These are phyloP conservation scores for Corvus cornix DNA, from an alignment of 2,113 vertebrate species.

Conservation along the genomic window DNA sequence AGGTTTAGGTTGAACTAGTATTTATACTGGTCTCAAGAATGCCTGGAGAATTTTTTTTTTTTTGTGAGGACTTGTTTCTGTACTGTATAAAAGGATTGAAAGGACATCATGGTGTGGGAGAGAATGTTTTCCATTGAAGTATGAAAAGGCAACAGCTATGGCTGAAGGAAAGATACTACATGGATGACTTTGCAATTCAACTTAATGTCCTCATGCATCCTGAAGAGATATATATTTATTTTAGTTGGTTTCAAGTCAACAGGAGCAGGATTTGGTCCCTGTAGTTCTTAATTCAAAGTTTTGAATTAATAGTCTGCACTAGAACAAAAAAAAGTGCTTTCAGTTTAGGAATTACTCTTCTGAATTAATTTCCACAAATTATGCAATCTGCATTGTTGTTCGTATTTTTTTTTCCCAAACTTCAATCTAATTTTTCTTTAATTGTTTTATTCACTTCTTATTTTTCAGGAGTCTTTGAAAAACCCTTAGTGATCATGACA, in stretches of 20 bases:
- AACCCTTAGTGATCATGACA: conserved; percentile 82
- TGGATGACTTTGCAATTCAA: not conserved
- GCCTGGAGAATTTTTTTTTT: not conserved
- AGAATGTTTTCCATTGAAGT: not conserved
- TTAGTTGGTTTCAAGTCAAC: not conserved
- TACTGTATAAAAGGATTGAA: not conserved
- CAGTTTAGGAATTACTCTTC: not conserved
- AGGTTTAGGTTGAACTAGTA: not conserved
- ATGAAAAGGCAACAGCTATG: not conserved
- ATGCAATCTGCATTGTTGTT: not conserved
- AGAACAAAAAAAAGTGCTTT: not conserved
- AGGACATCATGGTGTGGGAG: not conserved
- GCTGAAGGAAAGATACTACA: not conserved
- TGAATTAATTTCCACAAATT: not conserved
- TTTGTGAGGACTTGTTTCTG: not conserved
- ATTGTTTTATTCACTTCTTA: conserved; percentile 77
- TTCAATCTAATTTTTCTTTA: conserved; percentile 67
- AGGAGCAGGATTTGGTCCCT: not conserved
- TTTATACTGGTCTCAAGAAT: not conserved
- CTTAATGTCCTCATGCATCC: not conserved
- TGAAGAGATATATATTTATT: not conserved
- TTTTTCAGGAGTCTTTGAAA: conserved; percentile 84
- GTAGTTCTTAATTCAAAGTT: not conserved
- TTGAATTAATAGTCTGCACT: not conserved
- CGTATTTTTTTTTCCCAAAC: not conserved